These are phyloP conservation scores for Drosophila planitibia DNA, from an alignment of 2,888 invertebrate species.

Conservation along the genomic window DNA sequence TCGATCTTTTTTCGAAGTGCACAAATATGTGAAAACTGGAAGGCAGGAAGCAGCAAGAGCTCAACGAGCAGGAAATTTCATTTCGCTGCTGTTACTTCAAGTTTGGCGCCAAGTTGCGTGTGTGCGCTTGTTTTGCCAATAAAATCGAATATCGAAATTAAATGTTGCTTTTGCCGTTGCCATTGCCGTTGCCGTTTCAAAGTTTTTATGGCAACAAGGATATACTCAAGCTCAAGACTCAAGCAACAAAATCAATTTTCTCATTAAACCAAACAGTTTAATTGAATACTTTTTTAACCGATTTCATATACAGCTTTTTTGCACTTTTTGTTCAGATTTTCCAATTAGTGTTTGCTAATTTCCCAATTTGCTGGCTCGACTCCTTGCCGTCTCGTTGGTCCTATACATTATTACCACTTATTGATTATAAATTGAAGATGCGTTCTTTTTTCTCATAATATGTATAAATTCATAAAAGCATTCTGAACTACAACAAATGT, in stretches of 20 bases:
- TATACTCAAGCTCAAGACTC: conserved; percentile 13
- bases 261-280: conserved; percentile 71
- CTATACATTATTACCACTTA: conserved; percentile 53
- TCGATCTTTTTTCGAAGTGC: conserved; percentile 20
- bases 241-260: conserved; percentile 72
- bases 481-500: background rate
- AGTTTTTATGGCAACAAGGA: conserved; percentile 23
- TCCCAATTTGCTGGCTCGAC: conserved; percentile 11
- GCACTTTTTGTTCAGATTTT: conserved; percentile 32
- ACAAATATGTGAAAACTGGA: conserved; percentile 67
- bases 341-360: conserved; percentile 46
- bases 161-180: conserved; percentile 62
- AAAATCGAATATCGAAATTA: conserved; percentile 82
- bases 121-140: conserved; percentile 62
- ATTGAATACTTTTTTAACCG: conserved; percentile 41
- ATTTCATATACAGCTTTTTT: conserved; percentile 8
- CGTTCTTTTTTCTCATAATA: background rate
- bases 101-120: conserved; percentile 48
- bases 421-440: background rate
- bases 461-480: background rate
- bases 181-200: conserved; percentile 21
- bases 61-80: conserved; percentile 78
- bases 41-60: conserved; percentile 66
- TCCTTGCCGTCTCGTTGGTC: background rate
- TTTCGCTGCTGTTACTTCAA: conserved; percentile 60